Evolutionary conservation across 1,140 invertebrate genomes (phyloP), one percentile per base, ranked within the genome.

Genomic region (Linepithema humile): DNA sequence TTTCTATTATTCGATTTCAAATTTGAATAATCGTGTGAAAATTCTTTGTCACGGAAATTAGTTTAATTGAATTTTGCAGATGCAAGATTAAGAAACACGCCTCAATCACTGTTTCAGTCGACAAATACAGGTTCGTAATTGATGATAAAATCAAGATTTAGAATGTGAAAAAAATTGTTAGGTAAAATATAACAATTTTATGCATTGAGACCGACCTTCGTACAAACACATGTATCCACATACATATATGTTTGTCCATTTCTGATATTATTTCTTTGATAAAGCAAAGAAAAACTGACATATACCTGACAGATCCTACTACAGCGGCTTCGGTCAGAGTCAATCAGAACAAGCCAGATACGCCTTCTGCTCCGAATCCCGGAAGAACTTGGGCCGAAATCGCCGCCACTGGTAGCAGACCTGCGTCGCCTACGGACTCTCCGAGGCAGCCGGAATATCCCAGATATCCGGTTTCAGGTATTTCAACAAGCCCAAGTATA

Each of bases 311-410:
- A 29, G 23, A 7, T n/a, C 9, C n/a, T 10, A 20, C 29, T 35
- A 26, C 53, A 74, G 3, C 4, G 29, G 0, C n/a, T 53, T 20
- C 67, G 1, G 7, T 9, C 6, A 29, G 10, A 67, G 7, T 29
- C 0, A 17, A 32, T 45, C 53, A 59, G 15, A 60, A 29, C 9
- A 60, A 3, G 17, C 23, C 72, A 15, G 15, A 20, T 59, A 59
- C 17, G 2, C 38, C 72, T 55, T 55, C 55, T 12, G 23, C n/a
- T n/a, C n/a, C 23, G 1, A 38, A n/a, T 9, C n/a, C 90, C 6
- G 84, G 82, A 29, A 89, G 84, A 65, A 88, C 85, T 12, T 94
- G 92, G 91, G 92, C 93, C 4, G 85, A 93, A 6, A 67, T 93
- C 10, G 92, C 90, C 0, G 85, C 78, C 12, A 57, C 67, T 60